Conservation (phyloP, 2,888 invertebrate genomes). For the Eilema caniola region DNA sequence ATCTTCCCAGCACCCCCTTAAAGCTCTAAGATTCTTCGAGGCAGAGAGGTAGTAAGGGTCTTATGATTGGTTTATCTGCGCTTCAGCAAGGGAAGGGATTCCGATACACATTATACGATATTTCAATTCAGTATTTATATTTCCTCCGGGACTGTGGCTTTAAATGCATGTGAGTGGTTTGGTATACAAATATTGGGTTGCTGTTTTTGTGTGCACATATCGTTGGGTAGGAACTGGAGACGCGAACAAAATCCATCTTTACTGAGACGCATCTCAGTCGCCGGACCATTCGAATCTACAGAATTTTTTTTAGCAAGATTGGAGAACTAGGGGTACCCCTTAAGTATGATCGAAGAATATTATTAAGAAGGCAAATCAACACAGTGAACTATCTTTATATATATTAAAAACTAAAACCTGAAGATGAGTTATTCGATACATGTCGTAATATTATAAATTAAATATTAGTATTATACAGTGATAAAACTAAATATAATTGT, state of each 20-base stretch:
- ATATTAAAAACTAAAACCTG: too few species aligned
- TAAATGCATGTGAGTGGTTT: conserved; percentile 64
- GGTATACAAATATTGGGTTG: conserved; percentile 36
- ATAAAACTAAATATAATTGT: too few species aligned
- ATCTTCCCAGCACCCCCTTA: conserved; percentile 33
- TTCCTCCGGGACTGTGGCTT: conserved; percentile 69
- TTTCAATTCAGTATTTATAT: conserved; percentile 84
- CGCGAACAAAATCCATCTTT: conserved; percentile 14
- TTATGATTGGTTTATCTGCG: conserved; percentile 57
- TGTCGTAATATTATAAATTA: too few species aligned
- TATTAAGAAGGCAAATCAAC: too few species aligned
- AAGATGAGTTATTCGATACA: too few species aligned
- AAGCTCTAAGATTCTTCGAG: conserved; percentile 18
- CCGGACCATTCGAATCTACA: neutral
- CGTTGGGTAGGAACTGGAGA: neutral
- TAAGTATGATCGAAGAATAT: too few species aligned
- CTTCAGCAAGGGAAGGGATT: conserved; percentile 71
- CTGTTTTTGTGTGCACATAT: conserved; percentile 4
- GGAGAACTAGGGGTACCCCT: too few species aligned
- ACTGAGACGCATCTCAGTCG: neutral
- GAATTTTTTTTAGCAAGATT: too few species aligned
- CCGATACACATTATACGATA: conserved; percentile 81
- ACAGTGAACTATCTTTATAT: too few species aligned
- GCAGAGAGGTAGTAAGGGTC: conserved; percentile 51
- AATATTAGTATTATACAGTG: too few species aligned